Base-by-base conservation (phyloP, 2,797 vertebrate genomes). In the Anniella stebbinsi region DNA sequence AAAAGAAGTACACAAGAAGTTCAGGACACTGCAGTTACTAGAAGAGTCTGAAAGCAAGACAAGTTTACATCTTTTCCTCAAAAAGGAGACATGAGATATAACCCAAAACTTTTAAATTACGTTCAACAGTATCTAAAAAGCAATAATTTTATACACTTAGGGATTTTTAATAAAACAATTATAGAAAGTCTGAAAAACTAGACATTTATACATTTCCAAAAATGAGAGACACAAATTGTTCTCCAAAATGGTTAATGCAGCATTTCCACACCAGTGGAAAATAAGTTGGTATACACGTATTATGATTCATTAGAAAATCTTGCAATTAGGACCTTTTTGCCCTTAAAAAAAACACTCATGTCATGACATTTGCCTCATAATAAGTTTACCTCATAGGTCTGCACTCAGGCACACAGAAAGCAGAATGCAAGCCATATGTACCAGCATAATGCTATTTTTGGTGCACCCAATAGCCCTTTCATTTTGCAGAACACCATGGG, bases 401-500 rank as follows among this genome's bases (percentile, higher is more conserved):
- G 28, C 60, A 36, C 18, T 60, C 33, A 28, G 30, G 41, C n/a
- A 28, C 21, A 78, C 10, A 86, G 69, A 45, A 90, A 81, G 7
- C 15, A 63, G 80, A 75, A 76, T 76, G 66, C 72, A 83, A 75
- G 33, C 18, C 36, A 38, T n/a, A 63, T 84, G 21, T 83, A 18
- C 21, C 45, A 76, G 45, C 66, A 84, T 69, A 89, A 84, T 33
- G 1, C 60, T 84, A 66, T 90, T 80, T 45, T 73, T 60, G 57
- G 25, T 78, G 23, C 28, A 78, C 28, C 63, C 63, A 54, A 81
- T 21, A 48, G 28, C 92, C 91, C 82, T 86, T 89, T 57, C 36
- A 76, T 80, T 30, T 89, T n/a, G 77, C 30, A n/a, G 73, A 90
- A 89, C 15, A 28, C 0, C 0, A 75, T 0, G 6, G 9, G 33